These are phyloP conservation scores for Drosophila monieri DNA, from an alignment of 2,888 invertebrate species.

Conservation along the genomic window DNA sequence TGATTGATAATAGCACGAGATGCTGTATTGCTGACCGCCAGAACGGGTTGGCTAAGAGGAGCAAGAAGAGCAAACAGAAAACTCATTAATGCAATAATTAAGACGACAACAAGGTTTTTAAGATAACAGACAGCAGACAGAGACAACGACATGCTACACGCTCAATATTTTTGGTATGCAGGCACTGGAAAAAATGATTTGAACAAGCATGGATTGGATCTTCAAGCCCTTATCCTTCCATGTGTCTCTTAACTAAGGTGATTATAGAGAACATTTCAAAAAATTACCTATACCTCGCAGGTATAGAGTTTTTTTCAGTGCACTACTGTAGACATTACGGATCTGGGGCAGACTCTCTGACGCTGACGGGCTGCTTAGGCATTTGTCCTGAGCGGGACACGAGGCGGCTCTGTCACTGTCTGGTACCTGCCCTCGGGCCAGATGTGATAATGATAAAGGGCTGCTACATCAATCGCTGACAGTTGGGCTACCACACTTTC, in stretches of 20 bases:
- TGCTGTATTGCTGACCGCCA: conserved; percentile 57
- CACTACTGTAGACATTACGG: conserved; percentile 14
- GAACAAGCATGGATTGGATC: too few species aligned
- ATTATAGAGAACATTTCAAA: too few species aligned
- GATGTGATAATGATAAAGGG: conserved; percentile 81
- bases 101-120: conserved; percentile 82
- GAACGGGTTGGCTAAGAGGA: conserved; percentile 65
- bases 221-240: too few species aligned
- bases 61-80: conserved; percentile 74
- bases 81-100: conserved; percentile 83
- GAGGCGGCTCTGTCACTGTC: conserved; percentile 45
- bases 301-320: conserved; percentile 2
- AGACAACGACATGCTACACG: conserved; percentile 63
- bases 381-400: conserved; percentile 71
- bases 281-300: too few species aligned
- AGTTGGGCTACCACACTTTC: conserved; percentile 81
- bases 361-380: conserved; percentile 80
- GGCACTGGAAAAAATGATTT: conserved; percentile 8
- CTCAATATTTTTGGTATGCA: conserved; percentile 29
- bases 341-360: conserved; percentile 68
- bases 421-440: conserved; percentile 73
- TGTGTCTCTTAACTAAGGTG: too few species aligned
- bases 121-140: conserved; percentile 68
- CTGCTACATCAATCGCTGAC: conserved; percentile 79
- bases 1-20: conserved; percentile 77